Percentiles rank a stretch among this genome's conserved stretches.
phyloP scores from a whole-genome alignment of 2,797 vertebrate genomes.

The Euphonia xanthogaster region DNA sequence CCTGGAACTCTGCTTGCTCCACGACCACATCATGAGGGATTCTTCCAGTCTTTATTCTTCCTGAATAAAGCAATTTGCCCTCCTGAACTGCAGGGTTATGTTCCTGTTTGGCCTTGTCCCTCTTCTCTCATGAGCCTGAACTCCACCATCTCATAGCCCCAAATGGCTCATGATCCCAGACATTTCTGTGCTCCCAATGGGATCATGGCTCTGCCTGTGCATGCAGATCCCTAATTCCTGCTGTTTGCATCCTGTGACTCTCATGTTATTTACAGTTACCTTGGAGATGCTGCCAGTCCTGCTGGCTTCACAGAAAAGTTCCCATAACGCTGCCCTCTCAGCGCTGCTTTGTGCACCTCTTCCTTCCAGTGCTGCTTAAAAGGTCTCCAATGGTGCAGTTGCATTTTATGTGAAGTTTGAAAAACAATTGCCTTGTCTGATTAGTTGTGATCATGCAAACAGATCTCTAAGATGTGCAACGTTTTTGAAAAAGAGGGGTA shows the following conservation, averaged over 20 bases:
- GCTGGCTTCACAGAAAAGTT: background rate
- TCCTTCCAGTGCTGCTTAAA: background rate
- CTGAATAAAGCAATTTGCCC: background rate
- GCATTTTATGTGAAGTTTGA: background rate
- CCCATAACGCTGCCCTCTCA: background rate
- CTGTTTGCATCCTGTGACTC: background rate
- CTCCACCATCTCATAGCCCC: background rate
- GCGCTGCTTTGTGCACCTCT: background rate
- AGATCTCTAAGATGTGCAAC: background rate
- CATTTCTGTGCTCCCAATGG: fast-evolving
- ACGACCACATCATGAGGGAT: background rate
- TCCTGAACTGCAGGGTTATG: background rate
- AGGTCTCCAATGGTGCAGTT: background rate
- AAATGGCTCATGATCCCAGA: background rate
- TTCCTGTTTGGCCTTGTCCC: background rate
- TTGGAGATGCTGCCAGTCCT: background rate
- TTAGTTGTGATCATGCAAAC: background rate
- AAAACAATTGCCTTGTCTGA: background rate
- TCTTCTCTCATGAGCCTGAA: background rate
- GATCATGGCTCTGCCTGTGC: background rate
- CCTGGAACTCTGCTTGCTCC: background rate
- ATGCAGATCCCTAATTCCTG: background rate
- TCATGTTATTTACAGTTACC: background rate
- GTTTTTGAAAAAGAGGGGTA: background rate
- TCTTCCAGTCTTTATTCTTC: background rate